Conservation (phyloP, 2,888 invertebrate species). For the Ormyrus rosae region DNA sequence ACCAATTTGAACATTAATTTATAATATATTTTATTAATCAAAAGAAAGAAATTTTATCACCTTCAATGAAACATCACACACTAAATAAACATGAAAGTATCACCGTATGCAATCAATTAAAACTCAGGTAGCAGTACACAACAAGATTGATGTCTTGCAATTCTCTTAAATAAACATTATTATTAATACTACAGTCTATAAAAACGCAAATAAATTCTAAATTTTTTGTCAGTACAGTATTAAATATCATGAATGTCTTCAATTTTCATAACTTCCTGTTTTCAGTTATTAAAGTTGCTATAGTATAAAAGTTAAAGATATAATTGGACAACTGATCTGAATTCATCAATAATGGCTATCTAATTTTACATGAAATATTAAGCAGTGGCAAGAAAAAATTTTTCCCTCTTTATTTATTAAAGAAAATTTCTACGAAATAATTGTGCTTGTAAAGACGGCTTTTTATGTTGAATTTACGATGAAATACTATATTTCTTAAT, state of each 20-base stretch:
- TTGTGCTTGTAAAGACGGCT: too few species aligned
- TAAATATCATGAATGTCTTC: too few species aligned
- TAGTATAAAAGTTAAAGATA: too few species aligned
- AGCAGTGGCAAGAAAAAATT: too few species aligned
- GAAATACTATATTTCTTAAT: too few species aligned
- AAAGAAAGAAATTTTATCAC: neutral
- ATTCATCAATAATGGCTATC: neutral
- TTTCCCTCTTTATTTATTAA: too few species aligned
- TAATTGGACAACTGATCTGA: too few species aligned
- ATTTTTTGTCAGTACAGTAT: neutral
- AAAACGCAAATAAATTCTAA: neutral
- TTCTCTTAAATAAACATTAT: constrained; percentile 29
- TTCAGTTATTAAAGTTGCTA: too few species aligned
- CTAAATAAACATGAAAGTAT: constrained; percentile 9
- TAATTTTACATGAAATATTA: neutral
- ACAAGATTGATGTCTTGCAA: constrained; percentile 21
- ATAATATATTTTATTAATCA: constrained; percentile 16
- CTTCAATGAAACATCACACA: constrained; percentile 7
- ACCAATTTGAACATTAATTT: neutral
- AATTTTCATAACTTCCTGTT: constrained; percentile 16
- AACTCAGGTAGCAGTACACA: constrained; percentile 7
- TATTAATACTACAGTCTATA: constrained; percentile 7
- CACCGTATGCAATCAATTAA: constrained; percentile 9
- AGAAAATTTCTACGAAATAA: neutral
- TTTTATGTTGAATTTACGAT: too few species aligned